Base-by-base conservation (phyloP, 2,113 vertebrate genomes). In the Festucalex cinctus region DNA sequence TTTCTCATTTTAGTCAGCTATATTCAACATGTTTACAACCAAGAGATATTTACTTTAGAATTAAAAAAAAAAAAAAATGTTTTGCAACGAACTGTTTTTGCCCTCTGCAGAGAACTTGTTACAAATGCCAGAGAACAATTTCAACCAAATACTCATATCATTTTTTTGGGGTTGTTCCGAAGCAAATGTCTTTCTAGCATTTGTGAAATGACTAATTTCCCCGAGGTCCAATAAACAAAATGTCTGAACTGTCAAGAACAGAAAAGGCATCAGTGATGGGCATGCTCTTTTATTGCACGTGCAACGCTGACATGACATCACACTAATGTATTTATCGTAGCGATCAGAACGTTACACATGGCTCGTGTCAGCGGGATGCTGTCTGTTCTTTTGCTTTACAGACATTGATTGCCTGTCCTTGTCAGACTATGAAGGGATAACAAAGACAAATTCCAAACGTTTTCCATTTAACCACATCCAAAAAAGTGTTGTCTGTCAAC, bases 401-500 rank as follows among this genome's bases (percentile, higher is more conserved):
- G 69, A 71, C 80, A 86, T 83, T 63, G 78, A 85, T 81, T 37
- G 75, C 41, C 71, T 63, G 68, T 79, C 71, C 68, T 37, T 2
- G 72, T 26, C 72, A 39, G 59, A 73, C 63, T 67, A 74, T 81
- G 71, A 73, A 65, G 75, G 76, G 74, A 83, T 82, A 83, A 84
- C 76, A 78, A 85, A 84, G 82, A 88, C 80, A 64, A 81, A 87
- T 73, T 69, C 72, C 73, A 63, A 70, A 73, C 68, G 80, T 73
- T 82, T 87, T 82, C 69, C 75, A 79, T 86, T 80, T 80, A 81
- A 81, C 80, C 74, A 44, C 44, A 63, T 51, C 53, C 79, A 71
- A 74, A 71, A 74, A 77, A 79, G 73, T 80, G 78, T 59, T 66
- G 68, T 76, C 79, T 76, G 77, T 86, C 86, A 88, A 88, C 88